Evolutionary conservation across 1,140 invertebrate species (phyloP).

Genomic region (Drosophila neocordata): DNA sequence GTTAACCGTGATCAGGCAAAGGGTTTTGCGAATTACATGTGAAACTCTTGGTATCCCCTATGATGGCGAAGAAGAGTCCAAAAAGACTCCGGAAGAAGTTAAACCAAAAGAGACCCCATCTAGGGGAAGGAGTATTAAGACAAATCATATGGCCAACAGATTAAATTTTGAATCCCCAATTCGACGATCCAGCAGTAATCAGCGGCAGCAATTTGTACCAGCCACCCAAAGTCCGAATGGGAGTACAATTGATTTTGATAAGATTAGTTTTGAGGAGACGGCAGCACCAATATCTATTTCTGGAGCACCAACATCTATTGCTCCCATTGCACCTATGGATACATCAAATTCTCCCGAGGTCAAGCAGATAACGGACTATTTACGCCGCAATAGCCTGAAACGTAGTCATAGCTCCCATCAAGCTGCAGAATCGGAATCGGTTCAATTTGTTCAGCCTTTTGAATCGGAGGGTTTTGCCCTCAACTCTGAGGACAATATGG

Average conservation of each 20-base stretch:
- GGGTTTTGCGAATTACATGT: conserved; percentile 72
- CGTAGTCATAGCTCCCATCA: conserved; percentile 48
- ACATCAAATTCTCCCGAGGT: conserved; percentile 53
- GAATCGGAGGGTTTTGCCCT: conserved; percentile 70
- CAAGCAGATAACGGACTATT: conserved; percentile 73
- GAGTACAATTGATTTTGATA: conserved; percentile 75
- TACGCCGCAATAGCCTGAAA: conserved; percentile 68
- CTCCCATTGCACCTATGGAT: not conserved
- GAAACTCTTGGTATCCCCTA: conserved; percentile 74
- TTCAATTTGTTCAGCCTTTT: conserved; percentile 71
- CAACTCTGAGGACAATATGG: conserved; percentile 61
- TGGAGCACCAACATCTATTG: not conserved
- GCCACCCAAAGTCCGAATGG: conserved; percentile 7
- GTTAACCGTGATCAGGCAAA: conserved; percentile 63
- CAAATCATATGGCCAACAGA: conserved; percentile 8
- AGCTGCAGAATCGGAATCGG: conserved; percentile 44
- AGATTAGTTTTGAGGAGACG: conserved; percentile 78
- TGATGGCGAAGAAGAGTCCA: conserved; percentile 11
- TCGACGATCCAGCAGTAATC: conserved; percentile 30
- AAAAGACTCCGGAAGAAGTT: not conserved
- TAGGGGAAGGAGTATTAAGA: not conserved
- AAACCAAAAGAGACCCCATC: not conserved
- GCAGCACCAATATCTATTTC: not conserved
- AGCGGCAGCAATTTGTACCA: not conserved
- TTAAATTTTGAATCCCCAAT: conserved; percentile 38